Conservation (phyloP, 2,113 vertebrate species). For the Electrona antarctica region DNA sequence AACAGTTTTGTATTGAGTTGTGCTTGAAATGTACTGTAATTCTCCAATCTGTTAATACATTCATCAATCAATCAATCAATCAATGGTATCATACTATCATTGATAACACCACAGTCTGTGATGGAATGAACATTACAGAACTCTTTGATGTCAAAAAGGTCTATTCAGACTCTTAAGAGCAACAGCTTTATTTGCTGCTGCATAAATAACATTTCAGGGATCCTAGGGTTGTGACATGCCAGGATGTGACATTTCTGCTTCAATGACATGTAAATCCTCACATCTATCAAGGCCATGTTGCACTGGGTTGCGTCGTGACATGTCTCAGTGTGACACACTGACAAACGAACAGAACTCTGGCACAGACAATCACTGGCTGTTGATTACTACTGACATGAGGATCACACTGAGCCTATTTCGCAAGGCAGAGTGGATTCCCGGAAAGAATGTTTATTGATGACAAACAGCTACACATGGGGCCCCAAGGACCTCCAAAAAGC, state of each 20-base stretch:
- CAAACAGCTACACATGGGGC: neutral
- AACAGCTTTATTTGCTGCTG: neutral
- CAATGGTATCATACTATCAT: too few relatives aligned
- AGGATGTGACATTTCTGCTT: slow-evolving; percentile 41
- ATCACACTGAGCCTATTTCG: slow-evolving; percentile 5
- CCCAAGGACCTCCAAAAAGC: too few relatives aligned
- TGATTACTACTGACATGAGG: neutral
- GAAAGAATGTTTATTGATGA: neutral
- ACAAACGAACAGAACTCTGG: neutral
- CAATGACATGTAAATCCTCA: slow-evolving; percentile 26
- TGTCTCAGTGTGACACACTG: slow-evolving; percentile 8
- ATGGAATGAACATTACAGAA: too few relatives aligned
- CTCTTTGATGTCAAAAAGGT: too few relatives aligned
- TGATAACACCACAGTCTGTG: too few relatives aligned
- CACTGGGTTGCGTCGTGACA: slow-evolving; percentile 24
- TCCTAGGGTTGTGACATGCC: slow-evolving; percentile 15
- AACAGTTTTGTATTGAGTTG: too few relatives aligned
- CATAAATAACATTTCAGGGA: neutral
- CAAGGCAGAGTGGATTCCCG: neutral
- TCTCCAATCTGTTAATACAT: too few relatives aligned
- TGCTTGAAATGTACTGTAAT: too few relatives aligned
- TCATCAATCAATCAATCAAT: too few relatives aligned
- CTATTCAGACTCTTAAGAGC: neutral
- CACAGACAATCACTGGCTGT: neutral
- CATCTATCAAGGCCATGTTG: slow-evolving; percentile 31